Evolutionary conservation across 1,140 invertebrate species (phyloP).

Genomic region (Trigoniulus corallinus): DNA sequence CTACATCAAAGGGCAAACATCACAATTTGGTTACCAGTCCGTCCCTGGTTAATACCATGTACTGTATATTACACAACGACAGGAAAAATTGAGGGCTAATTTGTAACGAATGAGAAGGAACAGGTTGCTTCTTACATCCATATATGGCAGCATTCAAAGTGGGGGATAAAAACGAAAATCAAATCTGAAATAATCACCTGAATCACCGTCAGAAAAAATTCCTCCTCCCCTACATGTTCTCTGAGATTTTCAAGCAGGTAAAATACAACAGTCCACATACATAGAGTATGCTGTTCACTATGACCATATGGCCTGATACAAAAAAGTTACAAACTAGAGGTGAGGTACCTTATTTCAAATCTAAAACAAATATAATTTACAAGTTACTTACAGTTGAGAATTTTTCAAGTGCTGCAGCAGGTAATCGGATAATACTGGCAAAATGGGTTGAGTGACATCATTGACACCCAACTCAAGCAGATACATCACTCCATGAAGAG

Average conservation of each 20-base stretch:
- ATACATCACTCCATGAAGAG: slow-evolving; percentile 56
- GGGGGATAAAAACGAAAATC: background rate
- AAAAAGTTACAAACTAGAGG: slow-evolving; percentile 11
- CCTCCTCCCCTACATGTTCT: slow-evolving; percentile 27
- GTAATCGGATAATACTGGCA: slow-evolving; percentile 47
- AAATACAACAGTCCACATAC: slow-evolving; percentile 48
- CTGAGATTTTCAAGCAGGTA: slow-evolving; percentile 43
- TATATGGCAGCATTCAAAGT: background rate
- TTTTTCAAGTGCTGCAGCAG: slow-evolving; percentile 41
- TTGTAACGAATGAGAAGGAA: background rate
- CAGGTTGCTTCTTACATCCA: no score
- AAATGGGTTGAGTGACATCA: slow-evolving; percentile 39
- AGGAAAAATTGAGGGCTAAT: background rate
- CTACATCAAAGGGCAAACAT: no score
- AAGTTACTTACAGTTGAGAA: slow-evolving; percentile 24
- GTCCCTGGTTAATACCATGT: no score
- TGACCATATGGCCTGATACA: slow-evolving; percentile 26
- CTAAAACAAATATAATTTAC: background rate
- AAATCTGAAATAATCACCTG: slow-evolving; percentile 12
- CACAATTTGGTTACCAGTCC: no score
- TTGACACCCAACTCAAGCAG: slow-evolving; percentile 38
- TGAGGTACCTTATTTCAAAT: slow-evolving; percentile 11
- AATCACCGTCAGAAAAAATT: slow-evolving; percentile 22
- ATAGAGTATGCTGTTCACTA: slow-evolving; percentile 43
- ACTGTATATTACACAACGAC: background rate